These are phyloP conservation scores for Galeopsomyia nigrocyanea DNA, from an alignment of 2,888 invertebrate genomes.

Conservation along the genomic window DNA sequence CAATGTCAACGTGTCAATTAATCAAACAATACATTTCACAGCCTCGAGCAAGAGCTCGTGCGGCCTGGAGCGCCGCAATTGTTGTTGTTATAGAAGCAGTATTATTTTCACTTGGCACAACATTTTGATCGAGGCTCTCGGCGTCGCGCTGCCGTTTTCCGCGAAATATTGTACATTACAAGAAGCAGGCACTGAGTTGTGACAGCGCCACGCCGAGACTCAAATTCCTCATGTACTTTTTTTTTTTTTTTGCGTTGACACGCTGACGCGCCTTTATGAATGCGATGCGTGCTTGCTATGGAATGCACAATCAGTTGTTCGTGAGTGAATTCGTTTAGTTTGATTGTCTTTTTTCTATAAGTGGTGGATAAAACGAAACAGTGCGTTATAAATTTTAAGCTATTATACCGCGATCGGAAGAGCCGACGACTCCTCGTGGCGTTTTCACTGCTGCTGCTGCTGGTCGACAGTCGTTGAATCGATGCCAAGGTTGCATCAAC, in stretches of 20 bases:
- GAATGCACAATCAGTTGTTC: no score
- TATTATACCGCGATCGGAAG: slow-evolving; percentile 25
- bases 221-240: slow-evolving; percentile 21
- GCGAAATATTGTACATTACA: slow-evolving; percentile 41
- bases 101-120: slow-evolving; percentile 50
- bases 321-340: no score
- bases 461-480: no score
- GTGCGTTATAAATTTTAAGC: slow-evolving; percentile 32
- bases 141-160: slow-evolving; percentile 25
- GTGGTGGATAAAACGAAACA: slow-evolving; percentile 38
- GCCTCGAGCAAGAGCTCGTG: no score
- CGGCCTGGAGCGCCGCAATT: not conserved
- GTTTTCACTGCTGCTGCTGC: no score
- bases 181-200: slow-evolving; percentile 6
- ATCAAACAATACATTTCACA: slow-evolving; percentile 1
- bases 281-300: slow-evolving; percentile 36
- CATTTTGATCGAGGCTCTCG: slow-evolving; percentile 17
- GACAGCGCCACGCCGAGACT: slow-evolving; percentile 19
- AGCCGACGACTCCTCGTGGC: slow-evolving; percentile 17
- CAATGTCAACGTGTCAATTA: slow-evolving; percentile 46
- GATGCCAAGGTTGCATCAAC: no score
- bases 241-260: slow-evolving; percentile 34
- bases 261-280: slow-evolving; percentile 41
- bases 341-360: slow-evolving; percentile 36
- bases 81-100: slow-evolving; percentile 46